These are phyloP conservation scores for Xestoiulus laeticollis DNA, from an alignment of 2,888 invertebrate species.

Conservation along the genomic window DNA sequence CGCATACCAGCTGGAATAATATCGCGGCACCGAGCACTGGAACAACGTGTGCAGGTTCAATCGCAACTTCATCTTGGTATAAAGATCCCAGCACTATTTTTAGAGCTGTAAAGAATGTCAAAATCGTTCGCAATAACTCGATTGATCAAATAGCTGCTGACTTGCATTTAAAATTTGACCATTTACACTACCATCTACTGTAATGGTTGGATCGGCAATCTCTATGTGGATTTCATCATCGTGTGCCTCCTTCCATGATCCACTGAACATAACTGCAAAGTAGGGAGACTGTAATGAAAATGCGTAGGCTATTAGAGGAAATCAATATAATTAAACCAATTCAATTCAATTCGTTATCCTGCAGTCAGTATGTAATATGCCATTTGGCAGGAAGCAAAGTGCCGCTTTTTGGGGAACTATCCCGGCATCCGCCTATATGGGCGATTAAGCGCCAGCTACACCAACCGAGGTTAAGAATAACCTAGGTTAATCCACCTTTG, in stretches of 20 bases:
- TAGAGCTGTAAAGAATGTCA: constrained; percentile 67
- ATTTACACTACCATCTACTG: constrained; percentile 69
- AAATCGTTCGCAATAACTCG: not conserved
- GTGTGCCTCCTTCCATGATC: constrained; percentile 77
- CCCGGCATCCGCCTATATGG: too few species aligned
- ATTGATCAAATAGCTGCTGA: not conserved
- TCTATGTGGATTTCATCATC: constrained; percentile 74
- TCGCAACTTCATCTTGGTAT: constrained; percentile 77
- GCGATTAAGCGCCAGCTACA: too few species aligned
- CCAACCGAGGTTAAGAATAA: too few species aligned
- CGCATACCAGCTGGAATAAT: constrained; percentile 71
- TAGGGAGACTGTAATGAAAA: constrained; percentile 78
- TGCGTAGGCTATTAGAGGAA: too few species aligned
- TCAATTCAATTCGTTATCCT: too few species aligned
- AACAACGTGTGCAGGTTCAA: constrained; percentile 75
- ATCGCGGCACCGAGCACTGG: constrained; percentile 78
- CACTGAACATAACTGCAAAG: constrained; percentile 82
- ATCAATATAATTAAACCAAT: too few species aligned
- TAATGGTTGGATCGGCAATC: constrained; percentile 77
- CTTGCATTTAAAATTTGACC: not conserved
- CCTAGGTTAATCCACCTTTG: too few species aligned
- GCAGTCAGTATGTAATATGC: too few species aligned
- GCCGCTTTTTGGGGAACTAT: too few species aligned
- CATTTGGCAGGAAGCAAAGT: too few species aligned
- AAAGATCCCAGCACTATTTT: constrained; percentile 78